Conservation (phyloP, 2,113 vertebrate genomes). For the Poeciliopsis prolifica region DNA sequence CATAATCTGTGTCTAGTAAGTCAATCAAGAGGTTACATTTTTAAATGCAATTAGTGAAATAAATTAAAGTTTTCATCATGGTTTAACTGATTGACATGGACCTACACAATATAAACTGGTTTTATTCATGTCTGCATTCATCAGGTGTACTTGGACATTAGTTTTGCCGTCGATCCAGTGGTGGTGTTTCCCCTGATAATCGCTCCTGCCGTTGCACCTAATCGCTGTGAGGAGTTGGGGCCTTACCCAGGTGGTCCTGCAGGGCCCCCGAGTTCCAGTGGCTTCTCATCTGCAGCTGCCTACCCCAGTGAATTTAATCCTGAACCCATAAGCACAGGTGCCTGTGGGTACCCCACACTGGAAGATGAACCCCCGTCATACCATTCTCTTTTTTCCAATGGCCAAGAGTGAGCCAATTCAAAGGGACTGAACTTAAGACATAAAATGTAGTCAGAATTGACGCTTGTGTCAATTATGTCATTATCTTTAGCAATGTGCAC, state of each 20-base stretch:
- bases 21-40: too few species aligned
- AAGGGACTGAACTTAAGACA: not conserved
- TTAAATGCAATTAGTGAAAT: too few species aligned
- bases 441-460: too few species aligned
- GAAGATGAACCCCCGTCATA: conserved; percentile 2
- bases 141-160: conserved; percentile 76
- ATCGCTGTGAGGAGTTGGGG: not conserved
- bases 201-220: conserved; percentile 3
- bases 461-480: too few species aligned
- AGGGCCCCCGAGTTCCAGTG: conserved; percentile 19
- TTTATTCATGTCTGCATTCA: not conserved
- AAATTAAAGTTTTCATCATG: too few species aligned
- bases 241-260: conserved; percentile 7
- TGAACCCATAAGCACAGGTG: not conserved
- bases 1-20: too few species aligned
- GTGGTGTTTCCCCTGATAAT: conserved; percentile 67
- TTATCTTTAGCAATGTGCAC: too few species aligned
- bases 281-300: conserved; percentile 31
- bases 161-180: conserved; percentile 61
- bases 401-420: not conserved
- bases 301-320: not conserved
- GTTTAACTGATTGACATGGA: too few species aligned
- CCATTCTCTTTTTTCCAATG: conserved; percentile 6
- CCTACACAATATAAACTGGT: too few species aligned
- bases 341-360: conserved; percentile 4